Base-by-base conservation (phyloP, 2,797 vertebrate genomes). In the Pangasius sanitwongsei region DNA sequence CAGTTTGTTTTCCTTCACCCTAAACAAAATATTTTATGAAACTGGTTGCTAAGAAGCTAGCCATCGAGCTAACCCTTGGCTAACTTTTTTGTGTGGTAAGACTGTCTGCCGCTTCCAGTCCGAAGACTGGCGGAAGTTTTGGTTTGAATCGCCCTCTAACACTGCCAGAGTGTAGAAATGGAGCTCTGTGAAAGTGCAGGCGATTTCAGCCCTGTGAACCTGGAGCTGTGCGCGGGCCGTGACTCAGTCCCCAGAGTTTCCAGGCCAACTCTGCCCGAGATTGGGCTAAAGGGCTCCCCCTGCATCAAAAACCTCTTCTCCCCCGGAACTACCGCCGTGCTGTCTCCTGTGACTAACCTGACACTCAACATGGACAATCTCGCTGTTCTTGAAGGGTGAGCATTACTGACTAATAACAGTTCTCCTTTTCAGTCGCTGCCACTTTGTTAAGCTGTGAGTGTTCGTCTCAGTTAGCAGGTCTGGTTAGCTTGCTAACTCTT, bases 261-360 rank as follows among this genome's bases (percentile, higher is more conserved):
- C 89, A 91, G 91, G 28, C 82, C 93, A 57, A 63, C 89, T 25
- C 87, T 94, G 44, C 87, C 94, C 20, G 95, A 94, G 31, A 5
- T 94, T 65, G 90, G 86, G 81, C 87, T 90, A 28, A 90, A 93
- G 44, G 93, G 77, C 53, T 85, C 95, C 18, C 95, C 95, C 57
- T 94, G 94, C 93, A 86, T 92, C 55, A 96, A 95, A 90, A 92
- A 93, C 20, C 95, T 97, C 1, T 97, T 96, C 87, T 95, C 95
- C 69, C 91, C 94, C 0, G 95, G 94, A 87, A 91, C 93, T 12
- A 41, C 92, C 0, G 88, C 93, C 0, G 96, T 97, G 11, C 92
- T 97, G 50, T 98, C 97, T 34, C 98, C 97, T 23, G 96, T 98
- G 91, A 97, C 97, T 85, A 96, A 96, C 86, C 89, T 98, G 88